Conservation (phyloP, 64 coral and sea anemone species). For the Hydrozoanthus tunicans region DNA sequence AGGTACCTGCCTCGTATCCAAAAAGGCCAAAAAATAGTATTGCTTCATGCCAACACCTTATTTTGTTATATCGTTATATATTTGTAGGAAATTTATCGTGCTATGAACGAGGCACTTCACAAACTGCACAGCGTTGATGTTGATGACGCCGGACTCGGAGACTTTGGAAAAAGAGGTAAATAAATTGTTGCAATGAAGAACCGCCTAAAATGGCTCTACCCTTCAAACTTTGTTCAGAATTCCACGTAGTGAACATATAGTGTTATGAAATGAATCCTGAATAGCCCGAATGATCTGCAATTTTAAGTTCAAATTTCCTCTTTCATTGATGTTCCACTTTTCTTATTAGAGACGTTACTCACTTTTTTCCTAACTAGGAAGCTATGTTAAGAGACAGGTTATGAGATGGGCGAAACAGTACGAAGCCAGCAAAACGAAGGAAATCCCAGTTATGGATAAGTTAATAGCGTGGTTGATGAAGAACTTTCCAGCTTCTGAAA, state of each 20-base stretch:
- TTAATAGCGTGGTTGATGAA: conserved; percentile 73
- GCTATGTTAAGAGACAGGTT: conserved; percentile 85
- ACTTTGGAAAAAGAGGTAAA: conserved; percentile 95
- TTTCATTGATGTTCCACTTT: not conserved
- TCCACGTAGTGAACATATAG: not conserved
- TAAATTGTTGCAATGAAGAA: not conserved
- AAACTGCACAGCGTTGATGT: conserved; percentile 93
- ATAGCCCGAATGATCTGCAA: too few species aligned
- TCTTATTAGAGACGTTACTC: not conserved
- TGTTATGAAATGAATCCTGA: too few species aligned
- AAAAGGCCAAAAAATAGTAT: not conserved
- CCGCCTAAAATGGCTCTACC: not conserved
- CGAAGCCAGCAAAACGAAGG: conserved; percentile 92
- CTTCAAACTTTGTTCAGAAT: not conserved
- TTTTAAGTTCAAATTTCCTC: too few species aligned
- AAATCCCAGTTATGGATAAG: conserved; percentile 82
- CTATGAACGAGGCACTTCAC: conserved; percentile 82
- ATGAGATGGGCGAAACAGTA: conserved; percentile 94
- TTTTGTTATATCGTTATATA: not conserved
- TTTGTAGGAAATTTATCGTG: conserved; percentile 88
- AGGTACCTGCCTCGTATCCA: too few species aligned
- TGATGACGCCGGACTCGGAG: conserved; percentile 70
- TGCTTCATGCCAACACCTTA: not conserved
- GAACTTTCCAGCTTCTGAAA: conserved; percentile 75
- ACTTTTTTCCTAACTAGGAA: conserved; percentile 46